Evolutionary conservation across 2,888 invertebrate species (phyloP).

Genomic region (Strigamia transsilvanica): DNA sequence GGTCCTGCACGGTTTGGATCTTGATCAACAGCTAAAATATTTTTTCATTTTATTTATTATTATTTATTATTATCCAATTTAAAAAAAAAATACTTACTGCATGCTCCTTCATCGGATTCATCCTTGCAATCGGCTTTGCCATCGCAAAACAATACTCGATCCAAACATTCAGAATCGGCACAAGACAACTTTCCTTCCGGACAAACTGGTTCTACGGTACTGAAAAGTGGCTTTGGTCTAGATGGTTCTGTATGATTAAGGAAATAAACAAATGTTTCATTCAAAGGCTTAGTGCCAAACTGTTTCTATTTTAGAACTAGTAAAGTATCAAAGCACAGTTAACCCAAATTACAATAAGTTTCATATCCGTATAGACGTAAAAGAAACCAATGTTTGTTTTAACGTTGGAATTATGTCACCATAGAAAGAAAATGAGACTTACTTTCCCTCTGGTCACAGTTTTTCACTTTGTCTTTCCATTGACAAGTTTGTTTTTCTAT

Average conservation of each 20-base stretch:
- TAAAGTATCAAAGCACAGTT: too few relatives aligned
- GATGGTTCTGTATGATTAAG: slow-evolving; percentile 78
- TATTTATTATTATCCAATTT: background rate
- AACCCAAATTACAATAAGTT: too few relatives aligned
- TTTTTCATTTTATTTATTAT: too few relatives aligned
- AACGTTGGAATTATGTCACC: too few relatives aligned
- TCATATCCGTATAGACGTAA: too few relatives aligned
- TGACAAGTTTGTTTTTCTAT: slow-evolving; percentile 94
- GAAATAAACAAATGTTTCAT: background rate
- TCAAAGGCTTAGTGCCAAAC: too few relatives aligned
- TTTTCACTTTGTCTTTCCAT: slow-evolving; percentile 96
- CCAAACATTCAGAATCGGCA: slow-evolving; percentile 90
- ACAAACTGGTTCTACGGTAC: slow-evolving; percentile 92
- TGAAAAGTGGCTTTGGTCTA: slow-evolving; percentile 85
- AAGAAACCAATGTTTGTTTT: too few relatives aligned
- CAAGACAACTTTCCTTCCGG: slow-evolving; percentile 89
- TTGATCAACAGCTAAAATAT: slow-evolving; percentile 59
- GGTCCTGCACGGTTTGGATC: slow-evolving; percentile 62
- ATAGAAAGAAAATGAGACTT: slow-evolving; percentile 67
- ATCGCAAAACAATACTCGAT: slow-evolving; percentile 91
- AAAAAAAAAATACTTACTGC: slow-evolving; percentile 75
- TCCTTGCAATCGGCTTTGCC: slow-evolving; percentile 92
- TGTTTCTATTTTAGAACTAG: too few relatives aligned
- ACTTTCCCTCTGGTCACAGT: slow-evolving; percentile 93
- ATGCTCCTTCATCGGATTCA: slow-evolving; percentile 93